Base-by-base conservation (phyloP, 2,113 vertebrate species). In the Anser cygnoides region DNA sequence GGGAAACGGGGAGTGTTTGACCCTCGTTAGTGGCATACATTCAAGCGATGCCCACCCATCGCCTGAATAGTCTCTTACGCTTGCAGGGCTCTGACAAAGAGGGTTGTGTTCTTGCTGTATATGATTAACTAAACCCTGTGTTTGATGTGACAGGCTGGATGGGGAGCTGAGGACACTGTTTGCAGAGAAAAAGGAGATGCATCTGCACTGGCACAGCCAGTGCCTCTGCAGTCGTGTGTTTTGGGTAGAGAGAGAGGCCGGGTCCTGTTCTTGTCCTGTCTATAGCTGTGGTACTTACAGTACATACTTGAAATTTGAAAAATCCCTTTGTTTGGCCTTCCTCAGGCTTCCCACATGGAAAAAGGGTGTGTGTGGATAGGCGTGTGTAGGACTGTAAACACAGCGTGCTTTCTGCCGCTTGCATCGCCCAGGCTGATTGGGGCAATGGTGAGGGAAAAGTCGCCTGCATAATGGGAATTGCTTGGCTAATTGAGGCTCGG, bases 301-400 rank as follows among this genome's bases (percentile, higher is more conserved):
- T 6, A 50, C 63, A 28, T 31, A 62, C 21, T 37, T 39, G 90
- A 82, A 76, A 92, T 83, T 0, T 72, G 91, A 95, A 95, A 91
- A 93, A 91, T 91, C 84, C 63, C 71, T 95, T 93, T 96, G 94
- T 96, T 50, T 77, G 79, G 63, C 67, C 22, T 46, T 75, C 74
- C 75, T 73, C 50, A 0, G 75, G 63, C 92, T 96, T 92, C 90
- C 92, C 94, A 88, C 50, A 0, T 74, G 89, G 94, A 90, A 86
- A 93, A 95, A 92, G 92, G 91, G 94, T 67, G 88, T 94, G 96
- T 88, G 74, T 76, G 85, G 82, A 44, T 62, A 63, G 90, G 90
- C 83, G 92, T 3, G 70, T 8, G 1, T 35, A 2, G 0, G 43
- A 37, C 88, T 87, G 71, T 28, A 85, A 58, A 21, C 63, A 62